A percentile compares a stretch with the other conserved stretches of the same genome.
These are phyloP conservation scores for Diarsia dahlii DNA, from an alignment of 2,888 invertebrate species.

Conservation along the genomic window DNA sequence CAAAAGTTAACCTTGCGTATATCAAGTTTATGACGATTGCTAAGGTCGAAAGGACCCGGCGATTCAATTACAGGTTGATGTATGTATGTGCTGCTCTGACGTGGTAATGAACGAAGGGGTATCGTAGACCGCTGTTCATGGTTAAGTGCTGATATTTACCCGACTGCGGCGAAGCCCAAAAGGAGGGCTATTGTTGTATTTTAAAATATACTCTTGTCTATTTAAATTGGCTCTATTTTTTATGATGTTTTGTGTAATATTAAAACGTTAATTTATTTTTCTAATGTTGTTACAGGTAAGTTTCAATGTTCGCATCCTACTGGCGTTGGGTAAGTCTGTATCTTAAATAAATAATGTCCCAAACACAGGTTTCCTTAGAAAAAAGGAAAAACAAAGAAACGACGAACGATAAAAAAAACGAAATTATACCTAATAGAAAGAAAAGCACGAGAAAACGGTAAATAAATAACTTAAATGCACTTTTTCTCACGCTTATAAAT, in stretches of 20 bases:
- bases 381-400: neutral
- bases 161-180: no score
- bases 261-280: neutral
- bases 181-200: no score
- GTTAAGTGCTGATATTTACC: constrained; percentile 49
- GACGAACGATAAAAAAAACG: no score
- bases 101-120: constrained; percentile 57
- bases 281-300: constrained; percentile 73
- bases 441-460: no score
- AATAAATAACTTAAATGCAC: no score
- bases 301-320: constrained; percentile 14
- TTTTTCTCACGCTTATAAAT: no score
- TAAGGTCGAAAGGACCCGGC: constrained; percentile 54
- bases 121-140: constrained; percentile 44
- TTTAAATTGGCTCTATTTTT: neutral
- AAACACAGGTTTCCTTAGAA: neutral
- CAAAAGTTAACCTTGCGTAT: constrained; percentile 56
- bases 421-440: no score
- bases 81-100: constrained; percentile 52
- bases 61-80: constrained; percentile 64
- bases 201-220: neutral
- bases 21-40: constrained; percentile 62
- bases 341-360: no score
- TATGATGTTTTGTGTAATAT: neutral
- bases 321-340: constrained; percentile 37